Evolutionary conservation across 2,797 vertebrate species (phyloP).

Genomic region (Acanthis flammea): DNA sequence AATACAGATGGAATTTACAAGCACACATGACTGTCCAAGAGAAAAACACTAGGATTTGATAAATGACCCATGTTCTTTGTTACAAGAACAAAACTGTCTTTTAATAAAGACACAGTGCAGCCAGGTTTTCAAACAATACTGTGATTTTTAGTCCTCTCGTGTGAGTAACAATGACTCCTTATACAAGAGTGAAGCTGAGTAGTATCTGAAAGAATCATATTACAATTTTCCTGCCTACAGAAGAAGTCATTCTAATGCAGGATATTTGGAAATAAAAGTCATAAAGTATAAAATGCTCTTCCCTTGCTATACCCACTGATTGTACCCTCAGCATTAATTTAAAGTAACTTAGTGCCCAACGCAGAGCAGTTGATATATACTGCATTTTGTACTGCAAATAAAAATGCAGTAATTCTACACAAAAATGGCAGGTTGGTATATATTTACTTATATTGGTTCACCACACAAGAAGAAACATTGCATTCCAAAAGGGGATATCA

Average conservation of each 20-base stretch:
- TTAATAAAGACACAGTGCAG: neutral
- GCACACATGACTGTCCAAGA: neutral
- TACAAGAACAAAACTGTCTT: neutral
- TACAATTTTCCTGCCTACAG: neutral
- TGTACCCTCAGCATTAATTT: neutral
- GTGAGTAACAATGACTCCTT: neutral
- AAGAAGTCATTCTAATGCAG: neutral
- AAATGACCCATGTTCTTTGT: neutral
- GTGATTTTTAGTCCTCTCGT: neutral
- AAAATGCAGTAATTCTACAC: neutral
- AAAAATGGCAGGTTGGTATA: neutral
- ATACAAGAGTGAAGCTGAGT: neutral
- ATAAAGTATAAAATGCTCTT: neutral
- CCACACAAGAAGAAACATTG: neutral
- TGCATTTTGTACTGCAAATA: neutral
- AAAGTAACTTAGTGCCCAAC: neutral
- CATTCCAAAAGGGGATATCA: neutral
- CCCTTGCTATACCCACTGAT: fast-evolving
- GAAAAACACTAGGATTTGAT: neutral
- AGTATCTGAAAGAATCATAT: neutral
- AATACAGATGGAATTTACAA: neutral
- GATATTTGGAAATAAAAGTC: neutral
- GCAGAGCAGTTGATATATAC: neutral
- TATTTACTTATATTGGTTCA: neutral
- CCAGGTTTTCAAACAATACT: neutral